phyloP scores from a whole-genome alignment of 2,113 vertebrate genomes.

The Tachuris rubrigastra region DNA sequence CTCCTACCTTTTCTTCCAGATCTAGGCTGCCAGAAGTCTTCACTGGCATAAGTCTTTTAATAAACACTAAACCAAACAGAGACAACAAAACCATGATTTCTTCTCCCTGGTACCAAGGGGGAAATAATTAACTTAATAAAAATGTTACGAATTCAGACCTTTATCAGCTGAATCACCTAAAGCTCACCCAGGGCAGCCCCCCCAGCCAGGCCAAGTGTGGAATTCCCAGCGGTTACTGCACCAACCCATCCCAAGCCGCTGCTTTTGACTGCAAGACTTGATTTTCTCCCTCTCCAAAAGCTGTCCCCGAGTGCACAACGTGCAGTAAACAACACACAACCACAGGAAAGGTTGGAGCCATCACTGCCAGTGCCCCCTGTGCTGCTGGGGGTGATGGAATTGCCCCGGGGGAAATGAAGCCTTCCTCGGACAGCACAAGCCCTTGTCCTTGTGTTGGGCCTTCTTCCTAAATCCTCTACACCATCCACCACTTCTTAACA shows the following conservation, averaged over 20 bases:
- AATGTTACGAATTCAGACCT: neutral
- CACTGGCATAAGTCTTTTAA: neutral
- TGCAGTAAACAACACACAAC: fast-evolving
- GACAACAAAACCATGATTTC: neutral
- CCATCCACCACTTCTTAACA: neutral
- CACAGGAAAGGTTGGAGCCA: fast-evolving
- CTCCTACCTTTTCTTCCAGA: neutral
- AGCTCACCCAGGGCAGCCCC: neutral
- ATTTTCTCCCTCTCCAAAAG: neutral
- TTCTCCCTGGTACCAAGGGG: neutral
- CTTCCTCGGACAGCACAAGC: neutral
- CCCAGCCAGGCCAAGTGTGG: neutral
- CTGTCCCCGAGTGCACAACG: neutral
- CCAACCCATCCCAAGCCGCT: fast-evolving
- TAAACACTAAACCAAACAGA: neutral
- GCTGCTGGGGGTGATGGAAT: fast-evolving
- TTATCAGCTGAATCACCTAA: neutral
- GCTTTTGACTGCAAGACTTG: fast-evolving
- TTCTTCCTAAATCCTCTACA: neutral
- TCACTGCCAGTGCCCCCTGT: neutral
- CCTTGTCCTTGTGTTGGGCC: neutral
- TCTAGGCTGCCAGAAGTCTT: neutral
- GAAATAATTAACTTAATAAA: neutral
- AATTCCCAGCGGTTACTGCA: fast-evolving
- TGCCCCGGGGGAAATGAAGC: neutral